Percentiles rank a stretch among this genome's conserved stretches.
phyloP scores from a whole-genome alignment of 1,140 invertebrate genomes.

The Nebria ingens region DNA sequence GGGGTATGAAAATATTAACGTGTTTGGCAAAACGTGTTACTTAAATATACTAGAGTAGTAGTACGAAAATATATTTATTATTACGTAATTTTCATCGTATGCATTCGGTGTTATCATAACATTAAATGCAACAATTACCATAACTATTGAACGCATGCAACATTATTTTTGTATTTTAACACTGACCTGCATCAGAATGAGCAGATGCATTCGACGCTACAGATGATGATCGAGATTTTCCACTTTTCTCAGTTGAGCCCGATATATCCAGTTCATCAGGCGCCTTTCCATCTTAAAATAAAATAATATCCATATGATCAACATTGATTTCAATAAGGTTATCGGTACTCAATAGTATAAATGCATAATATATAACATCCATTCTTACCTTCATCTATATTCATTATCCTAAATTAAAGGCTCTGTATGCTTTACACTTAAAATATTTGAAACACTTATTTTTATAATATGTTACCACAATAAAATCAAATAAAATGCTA shows the following conservation, averaged over 20 bases:
- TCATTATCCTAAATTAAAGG: not conserved
- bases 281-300: not conserved
- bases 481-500: too few species aligned
- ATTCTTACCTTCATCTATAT: slow-evolving; percentile 3
- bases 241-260: not conserved
- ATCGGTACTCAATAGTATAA: not conserved
- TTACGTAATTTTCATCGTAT: too few species aligned
- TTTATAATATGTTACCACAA: too few species aligned
- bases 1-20: too few species aligned
- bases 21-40: too few species aligned
- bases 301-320: not conserved
- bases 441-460: too few species aligned
- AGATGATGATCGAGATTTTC: not conserved
- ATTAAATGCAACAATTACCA: too few species aligned
- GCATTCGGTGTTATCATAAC: too few species aligned
- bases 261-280: slow-evolving; percentile 2
- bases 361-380: not conserved
- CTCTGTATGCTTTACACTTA: not conserved
- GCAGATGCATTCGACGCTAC: not conserved
- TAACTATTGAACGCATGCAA: too few species aligned
- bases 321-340: not conserved
- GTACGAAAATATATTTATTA: too few species aligned
- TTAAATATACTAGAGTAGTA: too few species aligned
- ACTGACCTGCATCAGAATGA: not conserved
- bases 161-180: too few species aligned